phyloP scores from a whole-genome alignment of 2,113 vertebrate genomes.

The Mesembrinibis cayennensis region DNA sequence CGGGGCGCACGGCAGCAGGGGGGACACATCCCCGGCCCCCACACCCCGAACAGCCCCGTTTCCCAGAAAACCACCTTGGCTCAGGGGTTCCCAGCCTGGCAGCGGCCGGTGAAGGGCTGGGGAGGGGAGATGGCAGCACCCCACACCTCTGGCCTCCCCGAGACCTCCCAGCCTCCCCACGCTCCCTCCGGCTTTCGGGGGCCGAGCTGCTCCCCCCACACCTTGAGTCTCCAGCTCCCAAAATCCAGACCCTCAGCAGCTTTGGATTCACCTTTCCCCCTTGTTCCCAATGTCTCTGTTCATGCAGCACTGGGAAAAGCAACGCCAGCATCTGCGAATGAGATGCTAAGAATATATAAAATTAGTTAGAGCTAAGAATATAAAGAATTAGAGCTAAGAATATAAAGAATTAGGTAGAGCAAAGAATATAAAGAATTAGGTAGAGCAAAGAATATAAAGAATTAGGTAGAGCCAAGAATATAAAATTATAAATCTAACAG shows the following conservation, averaged over 20 bases:
- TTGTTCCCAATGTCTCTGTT: fast-evolving
- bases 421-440: background rate
- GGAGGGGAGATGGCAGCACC: background rate
- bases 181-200: background rate
- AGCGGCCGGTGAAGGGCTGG: background rate
- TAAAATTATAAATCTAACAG: background rate
- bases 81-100: background rate
- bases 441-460: too few species aligned
- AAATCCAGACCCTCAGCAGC: background rate
- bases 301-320: fast-evolving
- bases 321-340: background rate
- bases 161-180: background rate
- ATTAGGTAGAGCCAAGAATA: background rate
- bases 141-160: fast-evolving
- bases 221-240: background rate
- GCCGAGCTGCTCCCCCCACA: fast-evolving
- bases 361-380: background rate
- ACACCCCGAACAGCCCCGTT: fast-evolving
- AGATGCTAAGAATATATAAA: too few species aligned
- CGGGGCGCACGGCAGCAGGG: background rate
- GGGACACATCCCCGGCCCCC: background rate
- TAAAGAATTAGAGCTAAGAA: background rate
- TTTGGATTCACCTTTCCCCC: background rate
- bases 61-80: background rate
- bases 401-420: background rate